Conservation (phyloP, 2,888 invertebrate species). For the Lochmaea capreae region DNA sequence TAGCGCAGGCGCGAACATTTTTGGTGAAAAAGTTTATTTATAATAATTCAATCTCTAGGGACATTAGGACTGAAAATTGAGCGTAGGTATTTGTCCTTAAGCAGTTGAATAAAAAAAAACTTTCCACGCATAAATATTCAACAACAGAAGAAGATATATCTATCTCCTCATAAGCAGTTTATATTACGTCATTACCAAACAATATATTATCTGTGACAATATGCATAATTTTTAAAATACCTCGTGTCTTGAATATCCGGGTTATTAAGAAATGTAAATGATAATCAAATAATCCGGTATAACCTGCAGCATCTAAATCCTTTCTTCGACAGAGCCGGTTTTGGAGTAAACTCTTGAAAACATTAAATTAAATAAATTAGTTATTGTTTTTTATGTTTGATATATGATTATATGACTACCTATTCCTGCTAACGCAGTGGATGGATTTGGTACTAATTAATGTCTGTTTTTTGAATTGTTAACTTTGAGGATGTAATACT, state of each 20-base stretch:
- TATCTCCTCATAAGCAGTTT: background rate
- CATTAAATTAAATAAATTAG: background rate
- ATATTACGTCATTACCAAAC: slow-evolving; percentile 8
- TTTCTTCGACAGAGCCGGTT: background rate
- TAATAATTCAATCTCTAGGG: too few relatives aligned
- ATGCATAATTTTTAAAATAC: slow-evolving; percentile 3
- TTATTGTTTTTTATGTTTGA: too few relatives aligned
- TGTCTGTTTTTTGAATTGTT: too few relatives aligned
- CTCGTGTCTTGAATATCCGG: slow-evolving; percentile 2
- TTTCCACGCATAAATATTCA: background rate
- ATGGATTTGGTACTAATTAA: too few relatives aligned
- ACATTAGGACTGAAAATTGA: background rate
- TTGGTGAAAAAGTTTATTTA: too few relatives aligned
- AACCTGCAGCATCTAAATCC: background rate
- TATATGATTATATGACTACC: too few relatives aligned
- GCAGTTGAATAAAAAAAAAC: background rate
- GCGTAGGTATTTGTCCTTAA: background rate
- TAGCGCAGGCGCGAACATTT: too few relatives aligned
- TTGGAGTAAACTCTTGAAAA: background rate
- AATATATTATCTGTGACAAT: slow-evolving; percentile 16
- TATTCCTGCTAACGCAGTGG: too few relatives aligned
- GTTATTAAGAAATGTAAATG: slow-evolving; percentile 8
- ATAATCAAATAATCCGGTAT: slow-evolving; percentile 14
- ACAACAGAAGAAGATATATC: background rate
- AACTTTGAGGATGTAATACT: too few relatives aligned